Conservation (phyloP, 2,888 invertebrate genomes). For the Pyrrhia umbra region DNA sequence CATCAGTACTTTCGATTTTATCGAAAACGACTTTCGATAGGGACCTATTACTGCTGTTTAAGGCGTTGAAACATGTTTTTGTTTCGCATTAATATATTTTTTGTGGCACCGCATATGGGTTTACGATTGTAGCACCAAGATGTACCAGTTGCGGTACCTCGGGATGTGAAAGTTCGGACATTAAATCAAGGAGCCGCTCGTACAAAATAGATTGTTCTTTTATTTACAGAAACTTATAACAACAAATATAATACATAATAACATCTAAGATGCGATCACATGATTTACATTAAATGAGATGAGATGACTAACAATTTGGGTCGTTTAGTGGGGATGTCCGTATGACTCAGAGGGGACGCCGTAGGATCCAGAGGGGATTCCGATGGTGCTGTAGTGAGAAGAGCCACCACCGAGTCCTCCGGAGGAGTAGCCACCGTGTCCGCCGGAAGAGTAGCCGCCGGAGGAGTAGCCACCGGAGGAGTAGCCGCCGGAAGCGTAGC, state of each 20-base stretch:
- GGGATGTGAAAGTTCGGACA: slow-evolving; percentile 62
- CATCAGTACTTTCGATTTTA: slow-evolving; percentile 73
- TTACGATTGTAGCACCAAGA: slow-evolving; percentile 63
- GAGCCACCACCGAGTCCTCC: slow-evolving; percentile 64
- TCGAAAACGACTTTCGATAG: slow-evolving; percentile 62
- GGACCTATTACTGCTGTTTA: slow-evolving; percentile 57
- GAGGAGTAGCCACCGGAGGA: slow-evolving; percentile 65
- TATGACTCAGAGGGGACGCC: slow-evolving; percentile 87
- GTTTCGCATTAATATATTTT: slow-evolving; percentile 63
- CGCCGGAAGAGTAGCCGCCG: slow-evolving; percentile 76
- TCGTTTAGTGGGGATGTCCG: slow-evolving; percentile 85
- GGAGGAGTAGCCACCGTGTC: slow-evolving; percentile 73
- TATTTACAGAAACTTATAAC: slow-evolving; percentile 90
- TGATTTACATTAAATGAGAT: slow-evolving; percentile 85
- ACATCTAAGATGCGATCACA: slow-evolving; percentile 87
- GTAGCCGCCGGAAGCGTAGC: slow-evolving; percentile 82
- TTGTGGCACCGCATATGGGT: slow-evolving; percentile 65
- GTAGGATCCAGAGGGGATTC: slow-evolving; percentile 86
- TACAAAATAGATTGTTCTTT: slow-evolving; percentile 81
- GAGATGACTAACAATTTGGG: slow-evolving; percentile 80
- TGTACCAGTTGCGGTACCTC: slow-evolving; percentile 37
- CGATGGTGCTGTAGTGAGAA: slow-evolving; percentile 80
- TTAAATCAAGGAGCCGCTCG: slow-evolving; percentile 56
- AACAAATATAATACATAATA: slow-evolving; percentile 84
- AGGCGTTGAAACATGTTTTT: slow-evolving; percentile 62